Conservation (phyloP, 2,888 invertebrate genomes). For the Selenia dentaria region DNA sequence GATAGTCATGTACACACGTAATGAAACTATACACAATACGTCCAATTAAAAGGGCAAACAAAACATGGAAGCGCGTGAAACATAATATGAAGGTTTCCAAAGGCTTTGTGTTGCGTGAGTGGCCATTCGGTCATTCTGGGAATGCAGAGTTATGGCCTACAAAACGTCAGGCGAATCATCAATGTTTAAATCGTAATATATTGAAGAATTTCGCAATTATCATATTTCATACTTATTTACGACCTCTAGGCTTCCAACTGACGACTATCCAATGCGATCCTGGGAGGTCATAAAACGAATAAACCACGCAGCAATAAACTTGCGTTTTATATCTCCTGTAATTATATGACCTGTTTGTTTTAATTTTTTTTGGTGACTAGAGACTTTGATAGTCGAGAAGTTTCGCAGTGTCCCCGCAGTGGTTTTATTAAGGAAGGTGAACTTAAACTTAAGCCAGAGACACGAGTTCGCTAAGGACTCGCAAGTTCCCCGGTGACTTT, state of each 20-base stretch:
- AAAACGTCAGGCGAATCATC: slow-evolving; percentile 81
- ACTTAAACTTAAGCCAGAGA: slow-evolving; percentile 11
- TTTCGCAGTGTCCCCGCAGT: not conserved
- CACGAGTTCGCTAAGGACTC: slow-evolving; percentile 11
- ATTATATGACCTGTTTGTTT: slow-evolving; percentile 59
- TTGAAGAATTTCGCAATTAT: slow-evolving; percentile 84
- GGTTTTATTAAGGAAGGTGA: slow-evolving; percentile 11
- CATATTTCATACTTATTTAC: slow-evolving; percentile 84
- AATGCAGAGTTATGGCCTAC: slow-evolving; percentile 77
- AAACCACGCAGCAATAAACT: slow-evolving; percentile 70
- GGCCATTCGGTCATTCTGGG: slow-evolving; percentile 56
- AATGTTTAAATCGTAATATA: slow-evolving; percentile 84
- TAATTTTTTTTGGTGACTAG: slow-evolving; percentile 52
- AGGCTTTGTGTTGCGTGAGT: slow-evolving; percentile 38
- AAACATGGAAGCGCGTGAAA: slow-evolving; percentile 45
- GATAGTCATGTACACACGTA: not conserved
- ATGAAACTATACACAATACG: slow-evolving; percentile 46
- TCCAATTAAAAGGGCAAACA: slow-evolving; percentile 55
- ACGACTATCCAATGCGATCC: slow-evolving; percentile 73
- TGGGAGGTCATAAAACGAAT: slow-evolving; percentile 74
- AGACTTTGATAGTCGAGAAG: slow-evolving; percentile 5
- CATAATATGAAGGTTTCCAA: slow-evolving; percentile 42
- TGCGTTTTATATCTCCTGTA: slow-evolving; percentile 71
- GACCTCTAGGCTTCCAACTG: slow-evolving; percentile 77
- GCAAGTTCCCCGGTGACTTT: slow-evolving; percentile 23